These are phyloP conservation scores for Lacanobia wlatinum DNA, from an alignment of 2,888 invertebrate species.

Conservation along the genomic window DNA sequence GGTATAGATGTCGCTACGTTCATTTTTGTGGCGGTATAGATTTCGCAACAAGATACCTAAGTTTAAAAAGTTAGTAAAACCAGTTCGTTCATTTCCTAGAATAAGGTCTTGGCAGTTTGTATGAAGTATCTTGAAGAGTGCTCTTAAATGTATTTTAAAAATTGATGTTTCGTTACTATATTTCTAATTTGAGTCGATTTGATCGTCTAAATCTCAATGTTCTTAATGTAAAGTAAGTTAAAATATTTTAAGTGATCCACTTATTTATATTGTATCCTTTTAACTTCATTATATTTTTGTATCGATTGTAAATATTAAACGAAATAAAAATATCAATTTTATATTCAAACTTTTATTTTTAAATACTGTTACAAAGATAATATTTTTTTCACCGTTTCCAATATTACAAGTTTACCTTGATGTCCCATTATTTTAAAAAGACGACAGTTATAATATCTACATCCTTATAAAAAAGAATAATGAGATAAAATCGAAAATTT, in stretches of 20 bases:
- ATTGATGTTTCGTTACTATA: conserved; percentile 34
- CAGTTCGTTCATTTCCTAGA: no score
- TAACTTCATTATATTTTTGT: conserved; percentile 49
- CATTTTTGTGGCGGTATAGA: no score
- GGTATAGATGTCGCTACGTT: no score
- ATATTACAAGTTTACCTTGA: conserved; percentile 56
- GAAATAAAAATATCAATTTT: conserved; percentile 35
- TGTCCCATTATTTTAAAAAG: conserved; percentile 40
- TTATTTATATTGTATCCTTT: conserved; percentile 45
- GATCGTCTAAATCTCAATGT: conserved; percentile 46
- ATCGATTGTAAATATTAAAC: conserved; percentile 50
- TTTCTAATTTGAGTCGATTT: conserved; percentile 41
- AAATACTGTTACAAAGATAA: conserved; percentile 54
- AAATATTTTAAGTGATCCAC: conserved; percentile 22
- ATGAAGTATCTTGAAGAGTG: no score
- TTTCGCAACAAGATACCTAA: no score
- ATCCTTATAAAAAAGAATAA: conserved; percentile 41
- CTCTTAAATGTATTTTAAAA: conserved; percentile 9
- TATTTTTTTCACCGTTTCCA: conserved; percentile 52
- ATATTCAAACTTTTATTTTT: conserved; percentile 49
- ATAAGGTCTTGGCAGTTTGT: no score
- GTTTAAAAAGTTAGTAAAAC: no score
- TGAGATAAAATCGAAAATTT: conserved; percentile 30
- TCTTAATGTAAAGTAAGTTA: conserved; percentile 40
- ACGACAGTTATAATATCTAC: conserved; percentile 39